Conservation (phyloP, 2,113 vertebrate species). For the Pungitius pungitius region DNA sequence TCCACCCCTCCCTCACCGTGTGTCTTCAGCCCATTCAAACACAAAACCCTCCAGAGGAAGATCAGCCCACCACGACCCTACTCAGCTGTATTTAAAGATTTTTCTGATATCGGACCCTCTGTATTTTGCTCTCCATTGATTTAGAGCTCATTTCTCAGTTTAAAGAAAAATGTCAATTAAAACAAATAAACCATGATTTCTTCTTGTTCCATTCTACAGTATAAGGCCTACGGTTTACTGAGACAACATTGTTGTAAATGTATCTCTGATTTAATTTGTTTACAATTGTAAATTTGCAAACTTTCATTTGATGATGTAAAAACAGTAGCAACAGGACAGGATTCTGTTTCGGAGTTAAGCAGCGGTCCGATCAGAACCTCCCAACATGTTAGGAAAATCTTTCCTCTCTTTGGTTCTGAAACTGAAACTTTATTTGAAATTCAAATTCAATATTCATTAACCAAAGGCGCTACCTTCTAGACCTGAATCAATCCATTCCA, state of each 20-base stretch:
- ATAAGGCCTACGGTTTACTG: neutral
- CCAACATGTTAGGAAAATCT: neutral
- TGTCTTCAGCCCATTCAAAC: too few relatives aligned
- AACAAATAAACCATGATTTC: too few relatives aligned
- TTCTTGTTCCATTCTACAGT: neutral
- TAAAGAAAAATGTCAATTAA: too few relatives aligned
- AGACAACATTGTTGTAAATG: neutral
- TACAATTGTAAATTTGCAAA: neutral
- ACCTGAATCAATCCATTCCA: conserved; percentile 27
- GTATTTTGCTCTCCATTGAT: too few relatives aligned
- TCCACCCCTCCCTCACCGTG: too few relatives aligned
- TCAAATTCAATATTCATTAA: too few relatives aligned
- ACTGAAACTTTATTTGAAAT: too few relatives aligned
- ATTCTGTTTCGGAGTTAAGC: conserved; percentile 5
- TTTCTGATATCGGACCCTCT: too few relatives aligned
- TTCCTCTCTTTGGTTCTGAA: neutral
- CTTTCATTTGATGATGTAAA: neutral
- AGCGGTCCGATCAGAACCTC: conserved; percentile 9
- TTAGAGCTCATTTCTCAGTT: too few relatives aligned
- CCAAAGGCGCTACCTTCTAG: neutral
- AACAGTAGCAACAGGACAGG: conserved; percentile 3
- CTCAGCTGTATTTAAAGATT: too few relatives aligned
- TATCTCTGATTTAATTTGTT: neutral
- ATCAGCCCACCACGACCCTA: too few relatives aligned
- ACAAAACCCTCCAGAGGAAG: too few relatives aligned